Evolutionary conservation across 2,888 invertebrate species (phyloP).

Genomic region (Selenia dentaria): DNA sequence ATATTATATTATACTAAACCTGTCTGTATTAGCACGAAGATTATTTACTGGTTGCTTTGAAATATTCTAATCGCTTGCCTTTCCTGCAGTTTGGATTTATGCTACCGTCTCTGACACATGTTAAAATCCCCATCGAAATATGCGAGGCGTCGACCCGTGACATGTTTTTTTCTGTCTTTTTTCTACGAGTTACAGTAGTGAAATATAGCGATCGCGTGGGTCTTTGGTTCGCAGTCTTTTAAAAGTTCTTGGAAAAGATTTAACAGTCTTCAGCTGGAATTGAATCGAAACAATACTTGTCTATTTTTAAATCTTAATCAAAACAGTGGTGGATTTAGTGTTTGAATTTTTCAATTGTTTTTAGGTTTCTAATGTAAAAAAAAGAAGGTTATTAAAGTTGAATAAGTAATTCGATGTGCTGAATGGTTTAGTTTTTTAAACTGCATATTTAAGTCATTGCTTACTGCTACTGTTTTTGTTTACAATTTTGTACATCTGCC

Average conservation of each 20-base stretch:
- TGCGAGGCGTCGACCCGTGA: slow-evolving; percentile 58
- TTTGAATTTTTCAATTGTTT: too few species aligned
- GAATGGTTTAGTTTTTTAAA: too few species aligned
- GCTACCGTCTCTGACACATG: slow-evolving; percentile 62
- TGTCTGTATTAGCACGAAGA: too few species aligned
- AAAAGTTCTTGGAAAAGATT: slow-evolving; percentile 26
- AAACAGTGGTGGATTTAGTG: too few species aligned
- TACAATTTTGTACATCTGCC: background rate
- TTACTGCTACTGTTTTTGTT: too few species aligned
- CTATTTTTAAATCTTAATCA: background rate
- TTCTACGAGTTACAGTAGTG: slow-evolving; percentile 32
- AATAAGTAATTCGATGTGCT: too few species aligned
- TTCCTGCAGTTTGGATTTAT: slow-evolving; percentile 58
- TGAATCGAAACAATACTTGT: slow-evolving; percentile 12
- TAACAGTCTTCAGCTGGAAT: slow-evolving; percentile 9
- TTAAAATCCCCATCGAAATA: slow-evolving; percentile 56
- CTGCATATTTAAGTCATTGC: too few species aligned
- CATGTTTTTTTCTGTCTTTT: slow-evolving; percentile 51
- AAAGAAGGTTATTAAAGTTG: too few species aligned
- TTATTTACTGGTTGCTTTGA: slow-evolving; percentile 10
- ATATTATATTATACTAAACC: too few species aligned
- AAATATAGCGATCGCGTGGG: slow-evolving; percentile 35
- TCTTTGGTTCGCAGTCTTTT: slow-evolving; percentile 21
- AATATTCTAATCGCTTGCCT: slow-evolving; percentile 28
- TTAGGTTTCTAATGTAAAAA: too few species aligned